A percentile compares a stretch with the other conserved stretches of the same genome.
These are phyloP conservation scores for Heteromyza rotundicornis DNA, from an alignment of 2,888 invertebrate genomes.

Conservation along the genomic window DNA sequence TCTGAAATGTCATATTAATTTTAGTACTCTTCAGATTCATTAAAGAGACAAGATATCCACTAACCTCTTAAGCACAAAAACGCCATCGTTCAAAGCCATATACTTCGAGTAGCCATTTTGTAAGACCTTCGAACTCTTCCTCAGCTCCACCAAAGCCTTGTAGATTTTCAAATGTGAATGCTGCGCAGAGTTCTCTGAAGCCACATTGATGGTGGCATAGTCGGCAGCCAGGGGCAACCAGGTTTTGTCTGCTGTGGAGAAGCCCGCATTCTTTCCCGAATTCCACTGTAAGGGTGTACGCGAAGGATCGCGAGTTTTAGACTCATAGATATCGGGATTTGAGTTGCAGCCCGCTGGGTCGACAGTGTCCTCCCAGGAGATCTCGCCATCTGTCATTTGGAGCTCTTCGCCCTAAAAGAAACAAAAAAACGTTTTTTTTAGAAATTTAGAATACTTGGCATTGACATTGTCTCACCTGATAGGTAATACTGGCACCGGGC, in stretches of 20 bases:
- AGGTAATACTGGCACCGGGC: slow-evolving; percentile 84
- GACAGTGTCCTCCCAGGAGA: slow-evolving; percentile 69
- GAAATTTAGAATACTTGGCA: not conserved
- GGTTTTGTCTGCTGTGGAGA: slow-evolving; percentile 52
- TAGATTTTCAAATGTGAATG: slow-evolving; percentile 69
- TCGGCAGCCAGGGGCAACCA: slow-evolving; percentile 65
- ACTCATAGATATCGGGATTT: slow-evolving; percentile 67
- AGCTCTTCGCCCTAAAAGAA: slow-evolving; percentile 79
- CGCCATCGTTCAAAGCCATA: slow-evolving; percentile 41
- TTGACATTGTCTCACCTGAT: slow-evolving; percentile 64
- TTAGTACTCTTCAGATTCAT: not conserved
- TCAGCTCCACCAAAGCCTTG: slow-evolving; percentile 63
- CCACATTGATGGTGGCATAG: slow-evolving; percentile 68
- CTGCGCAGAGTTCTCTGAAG: slow-evolving; percentile 57
- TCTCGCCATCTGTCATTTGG: slow-evolving; percentile 73
- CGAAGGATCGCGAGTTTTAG: slow-evolving; percentile 68
- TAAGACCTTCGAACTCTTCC: slow-evolving; percentile 44
- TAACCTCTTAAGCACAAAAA: slow-evolving; percentile 51
- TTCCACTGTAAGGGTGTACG: slow-evolving; percentile 73
- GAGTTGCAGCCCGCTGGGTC: slow-evolving; percentile 73
- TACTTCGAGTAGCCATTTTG: slow-evolving; percentile 49
- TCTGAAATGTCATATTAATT: not conserved
- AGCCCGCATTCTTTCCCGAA: slow-evolving; percentile 56
- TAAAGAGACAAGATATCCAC: not conserved
- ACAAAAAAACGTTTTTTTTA: no score